A percentile compares a stretch with the other conserved stretches of the same genome.
Conservation (phyloP, 2,113 vertebrate species). For the Clupea harengus region DNA sequence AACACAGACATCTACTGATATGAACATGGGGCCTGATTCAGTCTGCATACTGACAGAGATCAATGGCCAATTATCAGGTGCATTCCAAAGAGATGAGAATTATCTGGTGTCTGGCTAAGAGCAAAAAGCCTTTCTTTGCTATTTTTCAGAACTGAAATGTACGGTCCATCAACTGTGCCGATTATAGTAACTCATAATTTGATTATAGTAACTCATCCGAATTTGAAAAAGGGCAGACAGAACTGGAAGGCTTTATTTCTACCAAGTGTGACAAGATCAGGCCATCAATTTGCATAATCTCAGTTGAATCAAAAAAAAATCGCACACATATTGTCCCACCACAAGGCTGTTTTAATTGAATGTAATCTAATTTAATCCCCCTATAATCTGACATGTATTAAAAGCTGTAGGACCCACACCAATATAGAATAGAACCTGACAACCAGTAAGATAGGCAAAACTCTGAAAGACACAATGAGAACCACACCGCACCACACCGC, state of each 20-base stretch:
- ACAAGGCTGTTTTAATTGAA: neutral
- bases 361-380: neutral
- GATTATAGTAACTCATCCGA: too few relatives aligned
- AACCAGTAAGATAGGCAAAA: neutral
- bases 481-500: too few relatives aligned
- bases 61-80: too few relatives aligned
- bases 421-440: neutral
- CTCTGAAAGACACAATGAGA: neutral
- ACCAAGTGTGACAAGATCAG: neutral
- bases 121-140: neutral
- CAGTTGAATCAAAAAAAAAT: neutral
- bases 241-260: neutral
- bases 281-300: neutral
- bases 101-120: neutral
- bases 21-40: too few relatives aligned
- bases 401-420: neutral
- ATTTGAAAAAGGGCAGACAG: neutral
- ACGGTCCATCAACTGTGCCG: neutral
- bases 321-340: neutral
- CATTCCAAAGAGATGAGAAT: too few relatives aligned
- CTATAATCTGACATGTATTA: neutral
- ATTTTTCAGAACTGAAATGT: neutral
- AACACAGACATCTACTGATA: too few relatives aligned
- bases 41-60: too few relatives aligned
- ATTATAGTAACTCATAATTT: neutral